Evolutionary conservation across 2,797 vertebrate genomes (phyloP), one percentile per base, ranked within the genome.

Genomic region (Kryptolebias ocellatus): DNA sequence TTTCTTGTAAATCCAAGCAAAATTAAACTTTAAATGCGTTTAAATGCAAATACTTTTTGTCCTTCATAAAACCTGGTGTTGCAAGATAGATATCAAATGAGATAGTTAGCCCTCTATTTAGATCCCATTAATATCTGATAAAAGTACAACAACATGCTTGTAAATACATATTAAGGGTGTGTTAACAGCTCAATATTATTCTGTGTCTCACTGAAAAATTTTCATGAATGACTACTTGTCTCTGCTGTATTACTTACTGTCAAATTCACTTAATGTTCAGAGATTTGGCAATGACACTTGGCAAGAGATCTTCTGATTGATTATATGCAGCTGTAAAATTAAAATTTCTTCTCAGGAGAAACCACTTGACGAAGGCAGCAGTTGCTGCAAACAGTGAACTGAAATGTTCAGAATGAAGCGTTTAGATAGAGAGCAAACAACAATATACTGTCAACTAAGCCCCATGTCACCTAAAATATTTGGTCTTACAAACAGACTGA

Each of bases 211-310:
- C 27, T 15, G 45, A 20, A 20, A 39, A 39, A 18, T 10, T 9
- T 34, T 54, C 45, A 46, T 46, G 16, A 17, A 46, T 46, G 45
- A n/a, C 45, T 46, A 16, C n/a, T 55, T 10, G 17, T 37, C n/a
- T 55, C 31, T 4, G 9, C 20, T 54, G 34, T 15, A 29, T 8
- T 14, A 4, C 29, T 34, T 31, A 34, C 16, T 54, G 29, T 16
- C 29, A 34, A 34, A 31, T 60, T 49, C 45, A 60, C 14, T 34
- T 57, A 45, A 63, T 60, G 37, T 66, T 58, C 49, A 53, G 45
- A 16, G n/a, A 51, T 37, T 1, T 37, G 53, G n/a, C 5, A 53
- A 24, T 12, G 20, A 51, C 50, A 27, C 0, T 1, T 0, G 9
- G 10, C 27, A 11, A 11, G 29, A 51, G 18, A 58, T 50, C 51